A percentile compares a stretch with the other conserved stretches of the same genome.
These are phyloP conservation scores for Nesoenas mayeri DNA, from an alignment of 2,113 vertebrate species.

Conservation along the genomic window DNA sequence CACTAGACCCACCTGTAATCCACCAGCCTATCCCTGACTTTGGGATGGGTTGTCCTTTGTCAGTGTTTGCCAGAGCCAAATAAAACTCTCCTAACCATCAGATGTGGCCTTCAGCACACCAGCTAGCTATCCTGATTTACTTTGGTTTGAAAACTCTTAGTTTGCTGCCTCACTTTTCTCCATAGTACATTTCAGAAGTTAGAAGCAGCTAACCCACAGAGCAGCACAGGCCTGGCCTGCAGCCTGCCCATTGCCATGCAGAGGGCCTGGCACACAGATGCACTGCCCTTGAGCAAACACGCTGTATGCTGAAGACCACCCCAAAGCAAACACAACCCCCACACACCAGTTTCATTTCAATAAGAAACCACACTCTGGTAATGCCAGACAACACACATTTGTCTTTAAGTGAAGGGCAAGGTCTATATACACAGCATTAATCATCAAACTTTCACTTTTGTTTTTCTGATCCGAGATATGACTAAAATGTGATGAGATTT, in stretches of 20 bases:
- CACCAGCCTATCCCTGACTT: not conserved
- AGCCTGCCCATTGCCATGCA: not conserved
- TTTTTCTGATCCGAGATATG: not conserved
- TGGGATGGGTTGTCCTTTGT: not conserved
- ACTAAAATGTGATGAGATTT: not conserved
- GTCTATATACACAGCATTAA: not conserved
- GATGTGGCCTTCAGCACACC: not conserved
- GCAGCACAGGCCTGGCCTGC: not conserved
- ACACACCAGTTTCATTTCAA: not conserved
- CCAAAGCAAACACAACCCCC: not conserved
- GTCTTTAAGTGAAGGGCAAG: not conserved
- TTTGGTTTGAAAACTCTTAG: not conserved
- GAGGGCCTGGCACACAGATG: not conserved
- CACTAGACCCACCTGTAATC: not conserved
- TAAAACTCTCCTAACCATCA: not conserved
- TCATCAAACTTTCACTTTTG: not conserved
- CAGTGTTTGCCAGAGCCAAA: not conserved
- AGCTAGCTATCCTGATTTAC: not conserved
- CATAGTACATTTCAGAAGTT: not conserved
- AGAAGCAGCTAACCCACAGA: not conserved
- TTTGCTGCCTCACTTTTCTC: not conserved
- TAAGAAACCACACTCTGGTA: not conserved
- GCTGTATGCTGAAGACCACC: not conserved
- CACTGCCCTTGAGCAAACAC: not conserved
- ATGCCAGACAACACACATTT: not conserved